Conservation (phyloP, 2,797 vertebrate species). For the Cuculus canorus region DNA sequence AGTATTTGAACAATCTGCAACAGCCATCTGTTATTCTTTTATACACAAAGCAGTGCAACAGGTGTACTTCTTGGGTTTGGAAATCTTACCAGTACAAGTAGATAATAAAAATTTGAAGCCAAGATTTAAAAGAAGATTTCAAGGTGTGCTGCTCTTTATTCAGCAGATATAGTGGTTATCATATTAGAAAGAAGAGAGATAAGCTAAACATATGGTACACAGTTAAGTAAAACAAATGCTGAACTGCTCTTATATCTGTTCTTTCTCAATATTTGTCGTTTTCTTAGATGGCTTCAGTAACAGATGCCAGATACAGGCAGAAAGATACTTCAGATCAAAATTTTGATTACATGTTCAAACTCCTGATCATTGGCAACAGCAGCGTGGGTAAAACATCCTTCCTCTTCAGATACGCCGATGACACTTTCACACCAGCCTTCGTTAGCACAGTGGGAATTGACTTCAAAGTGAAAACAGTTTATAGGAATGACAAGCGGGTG, state of each 20-base stretch:
- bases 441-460: conserved; percentile 98
- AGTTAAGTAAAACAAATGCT: neutral
- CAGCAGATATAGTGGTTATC: neutral
- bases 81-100: neutral
- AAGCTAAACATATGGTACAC: conserved; percentile 9
- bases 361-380: conserved; percentile 97
- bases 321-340: conserved; percentile 96
- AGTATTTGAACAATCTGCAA: conserved; percentile 33
- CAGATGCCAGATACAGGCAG: conserved; percentile 90
- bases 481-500: conserved; percentile 95
- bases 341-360: conserved; percentile 99
- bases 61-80: neutral
- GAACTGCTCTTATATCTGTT: conserved; percentile 54
- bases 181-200: neutral
- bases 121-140: neutral
- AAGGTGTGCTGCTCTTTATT: neutral
- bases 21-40: conserved; percentile 35
- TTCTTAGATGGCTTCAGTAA: conserved; percentile 93
- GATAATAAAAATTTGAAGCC: neutral
- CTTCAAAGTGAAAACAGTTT: conserved; percentile 98
- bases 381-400: conserved; percentile 97
- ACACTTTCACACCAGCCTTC: conserved; percentile 95
- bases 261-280: conserved; percentile 47
- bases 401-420: conserved; percentile 94
- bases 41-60: conserved; percentile 8